phyloP scores from a whole-genome alignment of 2,797 vertebrate species.

The Macropodus opercularis region DNA sequence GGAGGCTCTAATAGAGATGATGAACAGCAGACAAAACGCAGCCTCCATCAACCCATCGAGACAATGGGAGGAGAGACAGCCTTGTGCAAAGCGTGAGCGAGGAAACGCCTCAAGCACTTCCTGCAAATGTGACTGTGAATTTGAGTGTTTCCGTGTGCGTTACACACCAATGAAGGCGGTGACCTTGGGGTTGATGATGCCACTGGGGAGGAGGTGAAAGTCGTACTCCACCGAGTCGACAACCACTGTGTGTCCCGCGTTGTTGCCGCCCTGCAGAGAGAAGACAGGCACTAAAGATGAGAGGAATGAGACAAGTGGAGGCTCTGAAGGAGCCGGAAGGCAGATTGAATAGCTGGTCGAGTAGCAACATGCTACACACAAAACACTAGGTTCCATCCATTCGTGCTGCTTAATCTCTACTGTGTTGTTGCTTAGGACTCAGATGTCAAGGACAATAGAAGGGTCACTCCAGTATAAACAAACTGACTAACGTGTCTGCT shows the following conservation, averaged over 20 bases:
- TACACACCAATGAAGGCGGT: conserved; percentile 96
- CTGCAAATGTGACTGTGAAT: neutral
- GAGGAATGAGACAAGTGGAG: conserved; percentile 3
- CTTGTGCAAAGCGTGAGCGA: no score
- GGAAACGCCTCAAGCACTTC: no score
- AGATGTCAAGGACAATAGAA: conserved; percentile 8
- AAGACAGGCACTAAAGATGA: conserved; percentile 23
- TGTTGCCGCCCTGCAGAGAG: conserved; percentile 91
- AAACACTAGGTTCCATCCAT: conserved; percentile 2
- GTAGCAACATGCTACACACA: conserved; percentile 45
- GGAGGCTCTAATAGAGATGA: conserved; percentile 16
- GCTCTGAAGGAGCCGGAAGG: conserved; percentile 10
- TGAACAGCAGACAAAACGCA: conserved; percentile 13
- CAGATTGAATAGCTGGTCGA: conserved; percentile 47
- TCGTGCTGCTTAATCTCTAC: neutral
- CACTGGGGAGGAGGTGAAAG: conserved; percentile 98
- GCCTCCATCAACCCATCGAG: conserved; percentile 23
- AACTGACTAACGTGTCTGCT: conserved; percentile 4
- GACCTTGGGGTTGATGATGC: conserved; percentile 98
- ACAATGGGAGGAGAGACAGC: conserved; percentile 1
- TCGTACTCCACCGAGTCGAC: conserved; percentile 98
- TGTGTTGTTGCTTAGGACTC: conserved; percentile 30
- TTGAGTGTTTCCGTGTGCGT: neutral
- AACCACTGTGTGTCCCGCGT: conserved; percentile 98
- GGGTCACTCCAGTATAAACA: conserved; percentile 17